Percentiles rank a stretch among this genome's conserved stretches.
Conservation (phyloP, 92 coral and sea anemone species). For the Epizoanthus illoricatus region DNA sequence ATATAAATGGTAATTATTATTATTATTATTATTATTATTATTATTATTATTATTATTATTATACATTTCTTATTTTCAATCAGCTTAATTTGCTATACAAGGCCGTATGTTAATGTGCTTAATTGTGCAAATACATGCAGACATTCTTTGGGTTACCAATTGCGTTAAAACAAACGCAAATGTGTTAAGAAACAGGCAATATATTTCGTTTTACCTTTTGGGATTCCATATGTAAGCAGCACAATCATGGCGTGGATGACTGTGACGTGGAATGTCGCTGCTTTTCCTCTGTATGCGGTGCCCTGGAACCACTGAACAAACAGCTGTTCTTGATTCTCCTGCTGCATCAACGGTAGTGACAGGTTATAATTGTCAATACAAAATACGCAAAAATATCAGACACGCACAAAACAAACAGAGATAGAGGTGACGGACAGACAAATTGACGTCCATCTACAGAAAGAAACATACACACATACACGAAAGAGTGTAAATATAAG, state of each 20-base stretch:
- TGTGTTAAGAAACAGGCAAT: neutral
- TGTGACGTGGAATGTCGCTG: constrained; percentile 84
- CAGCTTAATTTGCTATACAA: no score
- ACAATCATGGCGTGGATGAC: constrained; percentile 92
- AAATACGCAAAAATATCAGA: constrained; percentile 11
- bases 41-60: no score
- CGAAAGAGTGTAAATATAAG: no score
- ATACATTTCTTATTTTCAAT: no score
- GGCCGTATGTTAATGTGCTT: no score
- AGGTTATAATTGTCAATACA: neutral
- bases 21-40: no score
- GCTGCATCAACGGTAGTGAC: constrained; percentile 37
- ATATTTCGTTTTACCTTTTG: constrained; percentile 64
- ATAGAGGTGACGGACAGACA: neutral
- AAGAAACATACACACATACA: no score
- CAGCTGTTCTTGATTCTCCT: constrained; percentile 79
- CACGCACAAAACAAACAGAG: neutral
- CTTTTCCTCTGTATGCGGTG: constrained; percentile 85
- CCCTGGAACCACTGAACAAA: constrained; percentile 96
- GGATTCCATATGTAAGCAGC: constrained; percentile 80
- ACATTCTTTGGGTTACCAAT: no score
- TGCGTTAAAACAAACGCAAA: no score
- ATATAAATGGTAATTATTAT: no score
- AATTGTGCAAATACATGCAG: no score
- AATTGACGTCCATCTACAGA: no score